These are phyloP conservation scores for Mus pahari DNA, from an alignment of 2,113 vertebrate species.

Conservation along the genomic window DNA sequence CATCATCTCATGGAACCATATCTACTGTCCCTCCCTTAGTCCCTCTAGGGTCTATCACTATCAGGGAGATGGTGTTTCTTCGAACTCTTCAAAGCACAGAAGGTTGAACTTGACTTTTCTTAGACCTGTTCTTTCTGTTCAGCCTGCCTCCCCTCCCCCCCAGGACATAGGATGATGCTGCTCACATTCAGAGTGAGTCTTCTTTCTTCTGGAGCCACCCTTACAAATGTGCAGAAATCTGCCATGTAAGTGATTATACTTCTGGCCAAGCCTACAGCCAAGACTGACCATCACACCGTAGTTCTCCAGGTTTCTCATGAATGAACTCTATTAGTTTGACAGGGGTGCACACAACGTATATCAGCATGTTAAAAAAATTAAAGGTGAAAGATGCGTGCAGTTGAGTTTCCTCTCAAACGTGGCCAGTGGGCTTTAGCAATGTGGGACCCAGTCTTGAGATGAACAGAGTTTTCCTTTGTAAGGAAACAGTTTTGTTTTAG, in stretches of 20 bases:
- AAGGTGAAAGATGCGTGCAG: neutral
- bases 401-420: neutral
- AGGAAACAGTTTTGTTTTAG: conserved; percentile 16
- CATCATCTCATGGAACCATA: neutral
- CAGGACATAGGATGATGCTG: neutral
- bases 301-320: neutral
- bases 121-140: neutral
- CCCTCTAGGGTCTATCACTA: neutral
- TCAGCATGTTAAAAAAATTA: neutral
- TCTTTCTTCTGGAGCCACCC: neutral
- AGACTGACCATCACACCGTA: neutral
- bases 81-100: neutral
- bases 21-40: neutral
- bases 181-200: neutral
- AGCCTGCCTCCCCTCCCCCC: neutral
- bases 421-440: neutral
- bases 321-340: neutral
- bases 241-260: neutral
- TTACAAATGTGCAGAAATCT: neutral
- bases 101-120: neutral
- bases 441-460: neutral
- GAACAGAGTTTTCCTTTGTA: neutral
- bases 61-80: neutral
- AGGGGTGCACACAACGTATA: neutral
- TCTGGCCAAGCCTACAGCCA: neutral